phyloP scores from a whole-genome alignment of 2,888 invertebrate genomes.

The Muschampia plurimacula region DNA sequence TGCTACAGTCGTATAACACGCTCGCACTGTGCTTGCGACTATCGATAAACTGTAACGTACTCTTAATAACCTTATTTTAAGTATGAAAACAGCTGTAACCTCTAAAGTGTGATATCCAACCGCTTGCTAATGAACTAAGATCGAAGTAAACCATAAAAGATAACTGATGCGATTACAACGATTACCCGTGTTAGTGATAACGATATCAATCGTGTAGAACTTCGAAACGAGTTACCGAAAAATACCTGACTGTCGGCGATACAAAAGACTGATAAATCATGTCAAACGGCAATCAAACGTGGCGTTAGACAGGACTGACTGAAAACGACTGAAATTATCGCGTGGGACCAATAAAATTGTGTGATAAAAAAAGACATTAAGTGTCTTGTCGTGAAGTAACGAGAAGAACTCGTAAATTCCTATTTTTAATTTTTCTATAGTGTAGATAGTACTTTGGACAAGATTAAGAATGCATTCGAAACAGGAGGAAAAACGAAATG shows the following conservation, averaged over 20 bases:
- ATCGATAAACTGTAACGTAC: background rate
- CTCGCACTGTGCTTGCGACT: constrained; percentile 8
- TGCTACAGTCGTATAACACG: background rate
- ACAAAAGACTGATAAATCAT: constrained; percentile 34
- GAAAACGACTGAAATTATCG: constrained; percentile 7
- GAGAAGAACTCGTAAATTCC: background rate
- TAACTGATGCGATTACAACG: constrained; percentile 25
- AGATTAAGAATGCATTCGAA: background rate
- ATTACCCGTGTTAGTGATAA: constrained; percentile 29
- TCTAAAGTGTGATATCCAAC: background rate
- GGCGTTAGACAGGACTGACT: constrained; percentile 13
- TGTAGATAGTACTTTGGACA: background rate
- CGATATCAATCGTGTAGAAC: constrained; percentile 18
- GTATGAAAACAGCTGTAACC: constrained; percentile 4
- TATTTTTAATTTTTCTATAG: background rate
- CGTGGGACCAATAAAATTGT: constrained; percentile 18
- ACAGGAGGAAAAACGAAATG: background rate
- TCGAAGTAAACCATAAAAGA: constrained; percentile 14
- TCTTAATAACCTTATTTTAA: background rate
- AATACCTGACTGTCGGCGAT: constrained; percentile 28
- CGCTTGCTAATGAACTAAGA: constrained; percentile 11
- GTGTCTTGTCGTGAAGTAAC: no score
- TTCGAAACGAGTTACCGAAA: constrained; percentile 20
- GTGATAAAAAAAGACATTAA: background rate
- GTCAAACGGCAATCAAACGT: constrained; percentile 23